Evolutionary conservation across 2,888 invertebrate species (phyloP).

Genomic region (Papilio protenor): DNA sequence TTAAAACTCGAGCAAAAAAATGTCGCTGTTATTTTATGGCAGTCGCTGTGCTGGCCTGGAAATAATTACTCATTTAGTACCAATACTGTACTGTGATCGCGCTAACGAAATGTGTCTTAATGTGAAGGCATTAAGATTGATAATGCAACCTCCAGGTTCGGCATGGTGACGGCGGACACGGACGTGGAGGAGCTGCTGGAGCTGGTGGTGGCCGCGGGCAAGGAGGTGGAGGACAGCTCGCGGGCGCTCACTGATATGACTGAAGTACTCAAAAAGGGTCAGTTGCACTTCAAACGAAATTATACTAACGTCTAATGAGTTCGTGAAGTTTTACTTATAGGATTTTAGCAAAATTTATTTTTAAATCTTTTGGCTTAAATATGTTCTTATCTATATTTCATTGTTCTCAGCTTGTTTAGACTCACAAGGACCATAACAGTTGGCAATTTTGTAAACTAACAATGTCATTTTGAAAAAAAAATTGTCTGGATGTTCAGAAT

Average conservation of each 20-base stretch:
- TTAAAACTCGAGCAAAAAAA: too few species aligned
- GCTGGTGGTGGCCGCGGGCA: slow-evolving; percentile 93
- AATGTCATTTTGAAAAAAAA: too few species aligned
- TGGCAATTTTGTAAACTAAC: too few species aligned
- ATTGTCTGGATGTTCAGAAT: too few species aligned
- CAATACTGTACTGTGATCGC: not conserved
- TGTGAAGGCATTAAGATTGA: not conserved
- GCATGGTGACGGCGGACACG: slow-evolving; percentile 98
- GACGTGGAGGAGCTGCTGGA: slow-evolving; percentile 96
- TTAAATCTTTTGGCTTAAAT: too few species aligned
- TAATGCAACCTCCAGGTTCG: slow-evolving; percentile 85
- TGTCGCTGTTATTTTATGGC: too few species aligned
- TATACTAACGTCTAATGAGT: too few species aligned
- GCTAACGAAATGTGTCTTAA: not conserved
- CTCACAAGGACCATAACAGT: too few species aligned
- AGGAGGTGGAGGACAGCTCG: slow-evolving; percentile 96
- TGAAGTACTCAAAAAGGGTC: slow-evolving; percentile 95
- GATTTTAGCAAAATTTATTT: too few species aligned
- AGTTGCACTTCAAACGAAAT: not conserved
- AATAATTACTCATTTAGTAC: not conserved
- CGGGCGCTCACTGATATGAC: slow-evolving; percentile 97
- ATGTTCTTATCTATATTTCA: too few species aligned
- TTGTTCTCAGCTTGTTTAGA: too few species aligned
- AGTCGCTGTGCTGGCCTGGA: not conserved
- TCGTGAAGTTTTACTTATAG: too few species aligned